Base-by-base conservation (phyloP, 2,888 invertebrate species). In the Brenthis daphne region DNA sequence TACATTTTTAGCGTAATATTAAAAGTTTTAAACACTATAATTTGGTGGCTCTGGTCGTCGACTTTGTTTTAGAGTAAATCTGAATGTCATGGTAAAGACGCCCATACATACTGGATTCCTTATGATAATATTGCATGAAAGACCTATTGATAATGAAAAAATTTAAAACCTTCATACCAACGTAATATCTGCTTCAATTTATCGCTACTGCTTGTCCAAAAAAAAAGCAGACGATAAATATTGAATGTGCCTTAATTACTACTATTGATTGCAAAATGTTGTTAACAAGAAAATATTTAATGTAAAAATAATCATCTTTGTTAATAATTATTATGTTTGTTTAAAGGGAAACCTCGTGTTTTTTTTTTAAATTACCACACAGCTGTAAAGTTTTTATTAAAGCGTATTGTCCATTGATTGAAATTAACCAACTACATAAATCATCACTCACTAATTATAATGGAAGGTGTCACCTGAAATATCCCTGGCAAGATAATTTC, bases 11-110 rank as follows among this genome's bases (percentile, higher is more conserved):
- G 85, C 86, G 85, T 83, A 85, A 85, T 87, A 89, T 90, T 91
- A 90, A 88, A 89, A 86, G 82, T 80, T 82, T 86, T 89, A 87
- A 90, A 89, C 90, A 92, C 91, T 92, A 89, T 92, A 91, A 92
- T 73, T 73, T 73, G 33, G 64, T 43, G 24, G 64, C 86, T 82
- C 83, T 76, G 78, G 80, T 80, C 81, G 80, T 82, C 81, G 80
- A 76, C 77, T 78, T 80, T 85, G 87, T 87, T 89, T 85, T 83
- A 80, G 77, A 80, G 73, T 80, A 81, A 82, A 48, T 47, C 79
- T 79, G 76, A 82, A 81, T 67, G 70, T 66, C 68, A 64, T 70
- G 71, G 68, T 71, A 66, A 68, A 71, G 50, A 65, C 61, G 68
- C 20, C 53, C 65, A 57, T 55, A 47, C 20, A 57, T 58, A 50